Evolutionary conservation across 2,888 invertebrate species (phyloP), one percentile per base, ranked within the genome.

Genomic region (Metellina segmentata): DNA sequence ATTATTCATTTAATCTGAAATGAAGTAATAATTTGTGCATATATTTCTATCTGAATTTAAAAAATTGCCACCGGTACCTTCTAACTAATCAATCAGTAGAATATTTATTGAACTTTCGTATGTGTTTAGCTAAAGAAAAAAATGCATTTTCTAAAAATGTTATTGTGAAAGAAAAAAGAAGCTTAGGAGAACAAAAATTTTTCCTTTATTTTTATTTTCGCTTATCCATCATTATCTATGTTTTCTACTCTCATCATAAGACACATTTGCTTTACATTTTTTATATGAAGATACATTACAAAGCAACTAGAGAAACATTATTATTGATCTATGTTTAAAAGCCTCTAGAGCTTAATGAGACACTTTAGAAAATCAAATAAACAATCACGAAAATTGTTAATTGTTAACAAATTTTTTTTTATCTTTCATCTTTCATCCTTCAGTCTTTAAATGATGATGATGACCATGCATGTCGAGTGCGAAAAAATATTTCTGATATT

Each of bases 361-460:
- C 5, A 61, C 61, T 61, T 61, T 8, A 61, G 61, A 61, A 61
- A 61, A 61, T 16, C 61, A 79, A 61, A 34, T 49, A 53, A n/a
- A 79, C 13, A 19, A 20, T 48, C 20, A 20, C 34, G 34, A 16
- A 61, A 20, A 20, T 7, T 34, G 34, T 19, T 19, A 34, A 79
- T 16, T 16, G 34, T 79, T 79, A 19, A 61, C 20, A 79, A 61
- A 6, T 77, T 77, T 77, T n/a, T 77, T n/a, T 53, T 79, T 19
- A 16, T 61, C 53, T 69, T 79, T 61, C 34, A 79, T 34, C 13
- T 34, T 52, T 77, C 77, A 77, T 77, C 19, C 19, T 51, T 77
- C 77, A 79, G 79, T 79, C 79, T 34, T 79, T 61, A 79, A 79
- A 79, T 79, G 79, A 79, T 85, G 83, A 85, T 85, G 83, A 85